Base-by-base conservation (phyloP, 1,140 invertebrate species). In the Caenorhabditis remanei region DNA sequence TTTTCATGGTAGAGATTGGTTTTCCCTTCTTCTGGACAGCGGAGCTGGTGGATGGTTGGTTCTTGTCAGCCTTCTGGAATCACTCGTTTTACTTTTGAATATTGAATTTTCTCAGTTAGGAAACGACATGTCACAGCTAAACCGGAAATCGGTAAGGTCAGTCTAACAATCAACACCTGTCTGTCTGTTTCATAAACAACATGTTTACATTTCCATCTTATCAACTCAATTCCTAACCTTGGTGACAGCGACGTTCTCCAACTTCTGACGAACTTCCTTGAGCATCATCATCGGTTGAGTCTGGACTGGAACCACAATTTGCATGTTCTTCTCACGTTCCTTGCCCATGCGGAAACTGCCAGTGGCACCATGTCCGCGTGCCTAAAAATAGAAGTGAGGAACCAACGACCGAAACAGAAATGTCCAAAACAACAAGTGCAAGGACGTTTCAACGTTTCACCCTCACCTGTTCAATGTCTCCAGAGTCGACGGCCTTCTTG, bases 391-490 rank as follows among this genome's bases (percentile, higher is more conserved):
- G 24, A 46, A 16, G 9, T 0, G 8, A 71, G 8, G 46, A 71
- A 43, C 8, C 65, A 46, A 19, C 43, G 65, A 71, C 46, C 41
- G 65, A 16, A 14, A 43, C 13, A 14, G 24, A 71, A 71, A 14
- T 7, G 41, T n/a, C 13, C 21, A 79, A 21, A 79, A 50, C 71
- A 79, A 79, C 11, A 50, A 79, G 43, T 50, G 71, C 71, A 79
- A 43, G 41, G 40, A 4, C 40, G 24, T 50, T 53, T 53, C 46
- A 6, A 1, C 21, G 3, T 43, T 32, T 8, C 3, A 24, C 32
- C 16, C 71, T 24, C 11, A 79, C 71, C 71, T 79, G 71, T 79
- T 79, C 71, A 79, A 79, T 79, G 71, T 79, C 71, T 53, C 71
- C 71, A 14, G 71, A 79, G 46, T 79, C 71, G n/a, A 79, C 71